Evolutionary conservation across 2,888 invertebrate genomes (phyloP).

Genomic region (Griposia aprilina): DNA sequence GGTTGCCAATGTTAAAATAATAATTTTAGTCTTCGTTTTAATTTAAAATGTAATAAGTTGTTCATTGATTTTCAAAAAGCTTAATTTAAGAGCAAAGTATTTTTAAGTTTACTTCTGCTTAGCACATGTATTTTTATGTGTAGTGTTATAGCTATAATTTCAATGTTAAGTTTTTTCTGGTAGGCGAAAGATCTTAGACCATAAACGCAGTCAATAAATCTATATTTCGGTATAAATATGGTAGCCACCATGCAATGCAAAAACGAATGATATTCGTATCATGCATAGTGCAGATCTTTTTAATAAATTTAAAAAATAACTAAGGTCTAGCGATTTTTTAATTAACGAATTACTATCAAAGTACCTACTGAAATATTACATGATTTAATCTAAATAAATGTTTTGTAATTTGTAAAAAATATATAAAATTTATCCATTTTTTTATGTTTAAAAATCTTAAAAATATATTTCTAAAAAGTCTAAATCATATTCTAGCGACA

Average conservation of each 20-base stretch:
- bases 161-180: not conserved
- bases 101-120: constrained; percentile 16
- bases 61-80: constrained; percentile 5
- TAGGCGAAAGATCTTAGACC: constrained; percentile 3
- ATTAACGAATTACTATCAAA: not conserved
- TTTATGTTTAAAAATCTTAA: not conserved
- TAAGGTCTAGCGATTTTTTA: constrained; percentile 1
- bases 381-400: not conserved
- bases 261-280: constrained; percentile 2
- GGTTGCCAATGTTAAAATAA: constrained; percentile 18
- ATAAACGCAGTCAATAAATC: constrained; percentile 17
- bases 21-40: constrained; percentile 28
- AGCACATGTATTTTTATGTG: not conserved
- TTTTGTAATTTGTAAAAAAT: not conserved
- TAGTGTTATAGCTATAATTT: not conserved
- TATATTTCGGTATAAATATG: constrained; percentile 20
- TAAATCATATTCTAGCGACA: constrained; percentile 1
- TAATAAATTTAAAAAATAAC: not conserved
- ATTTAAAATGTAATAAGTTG: constrained; percentile 7
- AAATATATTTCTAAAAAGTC: not conserved
- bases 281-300: not conserved
- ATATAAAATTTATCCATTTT: too few species aligned
- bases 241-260: constrained; percentile 24
- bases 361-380: not conserved
- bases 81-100: constrained; percentile 17